A percentile compares a stretch with the other conserved stretches of the same genome.
phyloP scores from a whole-genome alignment of 2,888 invertebrate species.

The Amaurobius ferox region DNA sequence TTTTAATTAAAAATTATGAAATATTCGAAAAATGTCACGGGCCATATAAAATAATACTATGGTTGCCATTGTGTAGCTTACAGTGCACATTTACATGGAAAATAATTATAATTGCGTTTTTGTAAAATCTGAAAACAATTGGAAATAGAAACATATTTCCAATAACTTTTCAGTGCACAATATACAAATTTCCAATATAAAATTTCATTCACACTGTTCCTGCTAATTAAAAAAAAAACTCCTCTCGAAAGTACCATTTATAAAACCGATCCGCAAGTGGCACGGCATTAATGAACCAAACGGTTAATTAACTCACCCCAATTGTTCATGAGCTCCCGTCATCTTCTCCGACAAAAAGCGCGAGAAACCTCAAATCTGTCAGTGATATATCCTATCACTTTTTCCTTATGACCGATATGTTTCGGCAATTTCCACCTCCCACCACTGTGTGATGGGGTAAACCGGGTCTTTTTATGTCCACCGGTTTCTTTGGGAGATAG shows the following conservation, averaged over 20 bases:
- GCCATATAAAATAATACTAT: too few relatives aligned
- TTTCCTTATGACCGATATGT: neutral
- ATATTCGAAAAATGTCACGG: too few relatives aligned
- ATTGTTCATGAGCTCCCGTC: slow-evolving; percentile 43
- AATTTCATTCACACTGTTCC: too few relatives aligned
- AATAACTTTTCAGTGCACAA: too few relatives aligned
- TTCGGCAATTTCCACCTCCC: neutral
- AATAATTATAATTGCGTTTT: too few relatives aligned
- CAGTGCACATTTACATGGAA: too few relatives aligned
- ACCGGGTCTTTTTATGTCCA: neutral
- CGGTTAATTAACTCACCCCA: slow-evolving; percentile 47
- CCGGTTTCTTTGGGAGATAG: neutral
- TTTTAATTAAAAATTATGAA: too few relatives aligned
- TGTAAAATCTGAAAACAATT: too few relatives aligned
- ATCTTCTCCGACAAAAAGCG: neutral
- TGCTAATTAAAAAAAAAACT: too few relatives aligned
- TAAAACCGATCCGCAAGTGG: neutral
- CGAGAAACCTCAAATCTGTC: neutral
- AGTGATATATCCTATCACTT: neutral
- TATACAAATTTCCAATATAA: too few relatives aligned
- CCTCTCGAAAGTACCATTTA: neutral
- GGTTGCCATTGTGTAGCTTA: too few relatives aligned
- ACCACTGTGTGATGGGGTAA: slow-evolving; percentile 2
- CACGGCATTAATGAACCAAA: neutral
- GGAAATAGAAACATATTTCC: too few relatives aligned